Evolutionary conservation across 2,888 invertebrate species (phyloP).

Genomic region (Panopea generosa): DNA sequence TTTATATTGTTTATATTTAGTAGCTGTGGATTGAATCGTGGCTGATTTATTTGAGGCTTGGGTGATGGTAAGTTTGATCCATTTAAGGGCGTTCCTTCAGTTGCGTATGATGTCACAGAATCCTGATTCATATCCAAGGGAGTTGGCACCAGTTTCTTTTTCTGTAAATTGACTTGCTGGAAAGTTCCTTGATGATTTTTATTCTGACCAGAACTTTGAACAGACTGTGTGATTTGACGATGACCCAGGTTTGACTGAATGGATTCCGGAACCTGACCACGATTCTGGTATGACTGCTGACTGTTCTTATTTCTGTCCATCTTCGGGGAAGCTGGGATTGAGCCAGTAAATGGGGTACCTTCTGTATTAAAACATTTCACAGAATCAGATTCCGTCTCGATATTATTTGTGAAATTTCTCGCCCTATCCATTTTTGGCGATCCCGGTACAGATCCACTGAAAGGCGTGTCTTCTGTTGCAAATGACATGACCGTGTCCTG

Average conservation of each 20-base stretch:
- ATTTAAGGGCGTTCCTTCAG: conserved; percentile 95
- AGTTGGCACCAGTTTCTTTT: not conserved
- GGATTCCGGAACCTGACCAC: not conserved
- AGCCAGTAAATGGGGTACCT: conserved; percentile 94
- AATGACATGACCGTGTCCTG: conserved; percentile 95
- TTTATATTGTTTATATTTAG: conserved; percentile 28
- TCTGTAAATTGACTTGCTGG: not conserved
- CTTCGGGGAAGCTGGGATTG: conserved; percentile 93
- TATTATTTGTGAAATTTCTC: conserved; percentile 30
- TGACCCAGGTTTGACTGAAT: not conserved
- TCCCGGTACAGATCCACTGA: conserved; percentile 92
- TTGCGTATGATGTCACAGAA: conserved; percentile 90
- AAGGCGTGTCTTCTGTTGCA: conserved; percentile 96
- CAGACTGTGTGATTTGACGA: not conserved
- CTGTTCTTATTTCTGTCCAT: conserved; percentile 88
- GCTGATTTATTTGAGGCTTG: conserved; percentile 11
- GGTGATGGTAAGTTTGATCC: conserved; percentile 88
- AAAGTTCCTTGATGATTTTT: not conserved
- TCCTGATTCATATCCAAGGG: conserved; percentile 83
- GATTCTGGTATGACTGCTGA: conserved; percentile 15
- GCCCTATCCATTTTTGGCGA: conserved; percentile 87
- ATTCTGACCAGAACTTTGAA: not conserved
- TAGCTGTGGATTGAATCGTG: conserved; percentile 24
- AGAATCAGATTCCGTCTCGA: conserved; percentile 86
- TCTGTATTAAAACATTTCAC: conserved; percentile 92